Evolutionary conservation across 2,113 vertebrate genomes (phyloP), one percentile per base, ranked within the genome.

Genomic region (Etia nguti): DNA sequence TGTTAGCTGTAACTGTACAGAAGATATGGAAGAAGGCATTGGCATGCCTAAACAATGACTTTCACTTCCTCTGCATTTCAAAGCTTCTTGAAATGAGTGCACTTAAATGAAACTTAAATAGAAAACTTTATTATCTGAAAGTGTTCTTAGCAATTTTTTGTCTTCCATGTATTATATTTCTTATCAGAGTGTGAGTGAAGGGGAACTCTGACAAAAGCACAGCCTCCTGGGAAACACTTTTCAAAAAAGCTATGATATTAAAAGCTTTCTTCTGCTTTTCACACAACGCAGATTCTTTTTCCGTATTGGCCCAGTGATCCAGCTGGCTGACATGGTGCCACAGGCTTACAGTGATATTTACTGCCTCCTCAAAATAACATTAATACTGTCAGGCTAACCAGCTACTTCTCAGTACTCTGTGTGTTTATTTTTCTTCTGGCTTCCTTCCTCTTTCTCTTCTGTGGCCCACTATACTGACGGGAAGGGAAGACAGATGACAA

Each of bases 371-470:
- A 86, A 80, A 87, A 77, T 41, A 82, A 81, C 84, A 84, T 77
- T 84, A 81, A 86, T 77, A 79, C 83, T 26, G 46, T 85, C 81
- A 26, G 57, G 80, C 84, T 82, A 54, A 70, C 34, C 80, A 60
- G 15, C 26, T 57, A 65, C 46, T 79, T 87, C 50, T 77, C 88
- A 83, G 34, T 3, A 8, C 81, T 81, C 26, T 3, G 43, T 59
- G 24, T 60, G 29, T 68, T 82, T 87, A 62, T 90, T 91, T 89
- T 86, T 87, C 86, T 46, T 80, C 55, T 60, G 20, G n/a, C 82
- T 93, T 91, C 91, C 81, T 87, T 88, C 86, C 85, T 81, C 24
- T 2, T 46, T 55, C 81, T 86, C 82, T 29, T 34, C 38, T 80
- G 55, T 83, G 81, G 85, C 80, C 85, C 12, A 50, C 50, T 80